A percentile compares a stretch with the other conserved stretches of the same genome.
These are phyloP conservation scores for Tipula vernalis DNA, from an alignment of 2,888 invertebrate genomes.

Conservation along the genomic window DNA sequence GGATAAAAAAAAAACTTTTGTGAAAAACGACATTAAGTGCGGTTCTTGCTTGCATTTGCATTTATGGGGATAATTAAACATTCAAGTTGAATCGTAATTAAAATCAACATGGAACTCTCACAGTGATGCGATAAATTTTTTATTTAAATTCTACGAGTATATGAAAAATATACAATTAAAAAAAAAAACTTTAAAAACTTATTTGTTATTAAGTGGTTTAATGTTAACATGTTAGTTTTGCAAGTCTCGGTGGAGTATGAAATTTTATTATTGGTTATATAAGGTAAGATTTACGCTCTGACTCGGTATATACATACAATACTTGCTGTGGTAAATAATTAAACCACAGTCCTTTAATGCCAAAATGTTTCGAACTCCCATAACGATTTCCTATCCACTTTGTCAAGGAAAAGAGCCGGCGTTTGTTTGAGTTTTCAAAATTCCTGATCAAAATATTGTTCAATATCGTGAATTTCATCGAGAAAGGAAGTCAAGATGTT, in stretches of 20 bases:
- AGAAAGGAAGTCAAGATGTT: too few species aligned
- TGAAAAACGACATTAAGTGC: neutral
- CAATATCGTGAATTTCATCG: too few species aligned
- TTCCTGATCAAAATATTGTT: too few species aligned
- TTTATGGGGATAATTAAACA: neutral
- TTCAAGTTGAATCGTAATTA: neutral
- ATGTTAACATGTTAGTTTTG: neutral
- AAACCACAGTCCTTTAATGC: too few species aligned
- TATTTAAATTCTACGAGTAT: neutral
- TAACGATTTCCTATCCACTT: too few species aligned
- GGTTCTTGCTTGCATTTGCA: neutral
- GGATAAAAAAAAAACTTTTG: neutral
- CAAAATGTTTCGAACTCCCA: too few species aligned
- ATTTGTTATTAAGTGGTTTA: neutral
- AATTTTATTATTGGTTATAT: too few species aligned
- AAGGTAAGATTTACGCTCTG: too few species aligned
- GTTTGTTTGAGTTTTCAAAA: too few species aligned
- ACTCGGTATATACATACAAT: too few species aligned
- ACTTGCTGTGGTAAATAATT: too few species aligned
- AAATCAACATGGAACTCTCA: neutral
- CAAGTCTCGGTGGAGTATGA: neutral
- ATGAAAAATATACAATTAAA: neutral
- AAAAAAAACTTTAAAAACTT: neutral
- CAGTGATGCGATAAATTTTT: neutral
- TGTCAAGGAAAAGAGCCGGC: too few species aligned